phyloP scores from a whole-genome alignment of 2,113 vertebrate genomes.

The Climacteris rufus region DNA sequence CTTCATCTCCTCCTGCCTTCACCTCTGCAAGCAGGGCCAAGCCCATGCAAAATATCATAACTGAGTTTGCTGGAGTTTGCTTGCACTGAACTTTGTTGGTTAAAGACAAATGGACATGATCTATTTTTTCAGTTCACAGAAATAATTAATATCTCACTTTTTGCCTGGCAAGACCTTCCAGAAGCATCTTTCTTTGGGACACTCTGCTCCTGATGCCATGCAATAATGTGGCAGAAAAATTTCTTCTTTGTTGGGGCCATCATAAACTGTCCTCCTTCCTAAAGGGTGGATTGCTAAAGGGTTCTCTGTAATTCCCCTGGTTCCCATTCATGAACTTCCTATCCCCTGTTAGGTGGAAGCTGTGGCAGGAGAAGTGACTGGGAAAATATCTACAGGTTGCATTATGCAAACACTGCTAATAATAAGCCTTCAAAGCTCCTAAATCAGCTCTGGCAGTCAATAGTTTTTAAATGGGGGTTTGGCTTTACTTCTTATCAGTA shows the following conservation, averaged over 20 bases:
- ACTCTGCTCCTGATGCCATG: background rate
- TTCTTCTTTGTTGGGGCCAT: background rate
- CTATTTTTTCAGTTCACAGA: background rate
- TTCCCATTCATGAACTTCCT: background rate
- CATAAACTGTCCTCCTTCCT: background rate
- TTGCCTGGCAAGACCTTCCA: background rate
- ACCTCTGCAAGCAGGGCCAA: background rate
- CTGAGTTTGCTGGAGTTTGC: background rate
- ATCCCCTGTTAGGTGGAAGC: background rate
- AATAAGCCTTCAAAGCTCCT: background rate
- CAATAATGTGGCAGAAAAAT: fast-evolving
- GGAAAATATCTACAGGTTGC: background rate
- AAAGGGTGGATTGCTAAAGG: background rate
- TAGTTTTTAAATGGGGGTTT: background rate
- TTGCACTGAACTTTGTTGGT: background rate
- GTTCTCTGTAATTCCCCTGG: background rate
- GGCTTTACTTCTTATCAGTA: background rate
- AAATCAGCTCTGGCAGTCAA: background rate
- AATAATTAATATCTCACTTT: background rate
- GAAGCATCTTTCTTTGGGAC: background rate
- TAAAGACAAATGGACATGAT: background rate
- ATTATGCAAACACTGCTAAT: background rate
- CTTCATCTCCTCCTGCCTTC: background rate
- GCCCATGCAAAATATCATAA: background rate
- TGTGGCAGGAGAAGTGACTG: background rate